Evolutionary conservation across 2,113 vertebrate genomes (phyloP).

Genomic region (Oncorhynchus nerka): DNA sequence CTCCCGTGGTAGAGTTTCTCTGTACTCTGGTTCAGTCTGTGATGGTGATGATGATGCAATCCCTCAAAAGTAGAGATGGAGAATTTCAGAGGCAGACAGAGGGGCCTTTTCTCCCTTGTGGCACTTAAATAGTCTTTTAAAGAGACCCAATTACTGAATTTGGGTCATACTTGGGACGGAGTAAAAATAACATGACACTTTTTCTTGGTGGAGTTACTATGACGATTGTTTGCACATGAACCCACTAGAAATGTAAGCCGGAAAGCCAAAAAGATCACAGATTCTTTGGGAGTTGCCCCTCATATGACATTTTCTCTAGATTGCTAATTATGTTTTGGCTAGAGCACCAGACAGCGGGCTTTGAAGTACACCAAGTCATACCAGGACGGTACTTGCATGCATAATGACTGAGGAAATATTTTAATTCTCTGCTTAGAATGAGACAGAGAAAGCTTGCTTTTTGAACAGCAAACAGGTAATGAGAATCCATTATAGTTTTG

Average conservation of each 20-base stretch:
- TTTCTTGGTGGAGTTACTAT: background rate
- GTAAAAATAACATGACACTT: slow-evolving; percentile 9
- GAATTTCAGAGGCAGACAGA: slow-evolving; percentile 11
- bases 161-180: background rate
- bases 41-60: slow-evolving; percentile 41
- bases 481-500: too few species aligned
- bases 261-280: slow-evolving; percentile 5
- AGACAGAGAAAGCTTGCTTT: background rate
- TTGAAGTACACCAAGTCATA: background rate
- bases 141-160: background rate
- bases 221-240: background rate
- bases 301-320: background rate
- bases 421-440: background rate
- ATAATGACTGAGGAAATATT: background rate
- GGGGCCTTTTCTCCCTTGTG: slow-evolving; percentile 1
- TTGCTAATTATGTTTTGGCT: background rate
- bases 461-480: background rate
- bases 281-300: slow-evolving; percentile 14
- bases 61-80: slow-evolving; percentile 23
- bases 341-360: background rate
- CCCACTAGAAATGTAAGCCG: slow-evolving; percentile 7
- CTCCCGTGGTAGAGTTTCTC: background rate
- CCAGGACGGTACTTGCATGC: background rate
- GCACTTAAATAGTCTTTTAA: slow-evolving; percentile 14
- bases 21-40: background rate